Conservation (phyloP, 64 coral and sea anemone genomes). For the Pocillopora damicornis region DNA sequence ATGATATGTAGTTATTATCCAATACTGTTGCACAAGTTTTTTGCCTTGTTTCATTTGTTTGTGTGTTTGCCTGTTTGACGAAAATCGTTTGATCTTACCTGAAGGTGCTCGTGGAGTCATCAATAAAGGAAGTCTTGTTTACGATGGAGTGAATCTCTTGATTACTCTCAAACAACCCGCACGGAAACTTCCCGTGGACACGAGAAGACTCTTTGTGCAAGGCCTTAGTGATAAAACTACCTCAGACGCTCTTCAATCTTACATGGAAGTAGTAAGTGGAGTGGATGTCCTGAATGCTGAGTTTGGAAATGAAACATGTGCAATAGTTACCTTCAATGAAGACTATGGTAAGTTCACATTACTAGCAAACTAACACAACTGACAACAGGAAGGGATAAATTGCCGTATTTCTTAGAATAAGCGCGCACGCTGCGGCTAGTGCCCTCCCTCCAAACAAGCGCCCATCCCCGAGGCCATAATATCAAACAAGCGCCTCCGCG, state of each 20-base stretch:
- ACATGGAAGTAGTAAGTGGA: slow-evolving; percentile 43
- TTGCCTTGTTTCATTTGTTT: no score
- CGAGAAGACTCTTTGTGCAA: neutral
- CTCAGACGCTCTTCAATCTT: slow-evolving; percentile 6
- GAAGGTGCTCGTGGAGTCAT: slow-evolving; percentile 1
- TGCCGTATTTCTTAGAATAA: no score
- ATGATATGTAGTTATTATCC: no score
- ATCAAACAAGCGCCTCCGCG: no score
- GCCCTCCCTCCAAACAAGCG: no score
- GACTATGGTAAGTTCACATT: neutral
- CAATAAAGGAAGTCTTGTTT: neutral
- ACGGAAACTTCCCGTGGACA: neutral
- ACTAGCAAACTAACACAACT: no score
- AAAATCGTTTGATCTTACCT: neutral
- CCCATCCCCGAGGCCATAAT: no score
- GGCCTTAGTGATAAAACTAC: slow-evolving; percentile 18
- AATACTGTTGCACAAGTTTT: no score
- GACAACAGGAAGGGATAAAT: no score
- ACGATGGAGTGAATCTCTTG: neutral
- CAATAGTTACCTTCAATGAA: slow-evolving; percentile 3
- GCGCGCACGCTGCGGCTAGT: no score
- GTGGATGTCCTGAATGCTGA: neutral
- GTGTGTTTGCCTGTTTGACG: neutral
- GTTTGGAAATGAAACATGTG: neutral
- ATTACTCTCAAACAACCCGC: neutral